phyloP scores from a whole-genome alignment of 2,888 invertebrate species.

The Proisotoma minuta region DNA sequence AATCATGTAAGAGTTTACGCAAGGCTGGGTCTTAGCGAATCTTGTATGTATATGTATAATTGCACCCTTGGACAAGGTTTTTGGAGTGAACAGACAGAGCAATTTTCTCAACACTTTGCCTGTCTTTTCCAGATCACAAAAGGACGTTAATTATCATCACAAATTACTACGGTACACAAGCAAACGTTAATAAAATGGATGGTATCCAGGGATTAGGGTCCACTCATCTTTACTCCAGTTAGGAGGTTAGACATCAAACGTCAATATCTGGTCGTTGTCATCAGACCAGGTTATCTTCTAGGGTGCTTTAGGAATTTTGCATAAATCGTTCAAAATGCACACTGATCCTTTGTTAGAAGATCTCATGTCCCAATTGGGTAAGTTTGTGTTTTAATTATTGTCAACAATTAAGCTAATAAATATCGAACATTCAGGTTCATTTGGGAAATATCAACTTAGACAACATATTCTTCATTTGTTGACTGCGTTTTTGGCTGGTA shows the following conservation, averaged over 20 bases:
- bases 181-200: conserved; percentile 1
- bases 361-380: conserved; percentile 36
- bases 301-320: too few species aligned
- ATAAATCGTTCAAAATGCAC: conserved; percentile 29
- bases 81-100: too few species aligned
- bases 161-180: not conserved
- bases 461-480: conserved; percentile 40
- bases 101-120: too few species aligned
- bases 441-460: conserved; percentile 40
- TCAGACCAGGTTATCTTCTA: too few species aligned
- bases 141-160: not conserved
- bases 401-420: not conserved
- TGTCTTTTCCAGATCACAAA: too few species aligned
- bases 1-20: too few species aligned
- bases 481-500: conserved; percentile 42
- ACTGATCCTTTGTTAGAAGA: conserved; percentile 32
- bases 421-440: conserved; percentile 26
- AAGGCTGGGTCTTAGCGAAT: too few species aligned
- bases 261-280: not conserved
- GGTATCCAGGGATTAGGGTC: not conserved
- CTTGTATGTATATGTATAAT: too few species aligned
- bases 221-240: not conserved
- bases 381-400: not conserved
- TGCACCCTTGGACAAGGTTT: too few species aligned
- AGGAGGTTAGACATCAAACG: not conserved